These are phyloP conservation scores for Petaurus breviceps DNA, from an alignment of 2,113 vertebrate species.

Conservation along the genomic window DNA sequence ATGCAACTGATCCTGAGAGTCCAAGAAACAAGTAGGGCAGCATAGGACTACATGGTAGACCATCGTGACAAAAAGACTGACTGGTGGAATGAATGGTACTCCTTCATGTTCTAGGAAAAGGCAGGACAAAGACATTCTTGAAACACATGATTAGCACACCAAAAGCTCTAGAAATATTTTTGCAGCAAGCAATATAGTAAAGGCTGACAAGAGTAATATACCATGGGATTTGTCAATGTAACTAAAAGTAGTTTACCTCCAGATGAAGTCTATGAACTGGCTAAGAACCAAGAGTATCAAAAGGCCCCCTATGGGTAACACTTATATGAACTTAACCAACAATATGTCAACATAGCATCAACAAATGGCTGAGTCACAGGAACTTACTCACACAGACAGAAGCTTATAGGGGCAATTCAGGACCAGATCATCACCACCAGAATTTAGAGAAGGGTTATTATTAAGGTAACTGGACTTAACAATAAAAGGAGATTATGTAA, in stretches of 20 bases:
- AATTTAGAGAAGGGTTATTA: background rate
- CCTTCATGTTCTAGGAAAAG: background rate
- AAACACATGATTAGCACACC: background rate
- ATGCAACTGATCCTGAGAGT: background rate
- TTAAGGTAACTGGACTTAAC: background rate
- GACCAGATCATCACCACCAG: background rate
- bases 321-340: background rate
- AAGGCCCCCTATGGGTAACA: background rate
- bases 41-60: background rate
- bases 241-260: background rate
- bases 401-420: background rate
- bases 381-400: background rate
- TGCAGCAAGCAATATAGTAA: background rate
- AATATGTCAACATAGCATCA: background rate
- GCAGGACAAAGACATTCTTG: background rate
- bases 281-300: background rate
- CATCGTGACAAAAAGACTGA: background rate
- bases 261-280: background rate
- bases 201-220: background rate
- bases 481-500: background rate
- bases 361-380: background rate
- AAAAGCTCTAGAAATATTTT: background rate
- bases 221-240: background rate
- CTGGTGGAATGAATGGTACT: background rate
- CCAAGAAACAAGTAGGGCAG: background rate